Evolutionary conservation across 2,888 invertebrate genomes (phyloP), one percentile per base, ranked within the genome.

Genomic region (Enoplolaimus lenunculus): DNA sequence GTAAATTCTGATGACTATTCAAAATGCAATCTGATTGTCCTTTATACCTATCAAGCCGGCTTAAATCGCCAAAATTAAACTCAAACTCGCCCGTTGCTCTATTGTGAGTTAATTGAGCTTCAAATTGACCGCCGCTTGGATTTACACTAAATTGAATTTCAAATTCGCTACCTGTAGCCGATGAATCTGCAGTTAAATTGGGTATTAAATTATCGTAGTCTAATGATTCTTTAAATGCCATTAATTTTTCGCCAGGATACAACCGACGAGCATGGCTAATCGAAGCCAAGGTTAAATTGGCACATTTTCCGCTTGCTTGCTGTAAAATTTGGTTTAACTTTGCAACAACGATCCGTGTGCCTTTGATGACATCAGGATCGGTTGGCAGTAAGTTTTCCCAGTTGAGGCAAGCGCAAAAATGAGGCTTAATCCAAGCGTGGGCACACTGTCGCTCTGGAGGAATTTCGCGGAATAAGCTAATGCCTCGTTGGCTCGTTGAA

Each of bases 11-110:
- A 2, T 75, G 73, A 7, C 71, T 70, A 0, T 75, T 73, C 29
- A 73, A 70, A 31, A 81, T 75, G 72, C 81, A 81, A 16, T 75
- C 72, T 0, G 81, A 78, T 29, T 77, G 77, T 30, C 74, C 72
- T 2, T 80, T 78, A 69, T 81, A 81, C 68, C 74, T 76, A 71
- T 81, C 81, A 3, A 79, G 77, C 34, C 81, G 69, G 64, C 64
- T 62, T 28, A 62, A 7, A 31, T 62, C 64, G n/a, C 3, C 64
- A 31, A 30, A 31, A 31, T 28, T 30, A 13, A 62, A 13, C 64
- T 13, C 7, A 62, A 62, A 62, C 7, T n/a, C 7, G n/a, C n/a
- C 64, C 7, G 3, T 30, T 3, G 7, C 31, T 13, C 28, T 3
- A n/a, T 62, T 16, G n/a, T 62, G n/a, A 3, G 64, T 62, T 29